Conservation (phyloP, 2,888 invertebrate species). For the Atherix ibis region DNA sequence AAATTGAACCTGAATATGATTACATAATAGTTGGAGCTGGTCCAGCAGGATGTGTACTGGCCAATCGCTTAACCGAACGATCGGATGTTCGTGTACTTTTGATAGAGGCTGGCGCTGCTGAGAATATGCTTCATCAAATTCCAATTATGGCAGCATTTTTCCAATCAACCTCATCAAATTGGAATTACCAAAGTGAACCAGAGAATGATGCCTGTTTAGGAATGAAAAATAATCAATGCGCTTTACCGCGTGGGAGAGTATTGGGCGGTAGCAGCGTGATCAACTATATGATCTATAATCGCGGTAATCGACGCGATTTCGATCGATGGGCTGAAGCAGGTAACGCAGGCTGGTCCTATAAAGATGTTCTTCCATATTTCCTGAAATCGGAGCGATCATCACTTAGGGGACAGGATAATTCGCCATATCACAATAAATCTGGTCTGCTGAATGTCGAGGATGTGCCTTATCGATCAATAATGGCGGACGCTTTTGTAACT, state of each 20-base stretch:
- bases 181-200: slow-evolving; percentile 48
- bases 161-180: slow-evolving; percentile 36
- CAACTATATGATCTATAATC: slow-evolving; percentile 49
- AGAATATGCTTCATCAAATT: slow-evolving; percentile 19
- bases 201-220: slow-evolving; percentile 42
- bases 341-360: slow-evolving; percentile 52
- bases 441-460: slow-evolving; percentile 45
- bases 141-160: slow-evolving; percentile 15
- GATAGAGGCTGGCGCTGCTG: slow-evolving; percentile 31
- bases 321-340: slow-evolving; percentile 47
- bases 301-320: slow-evolving; percentile 52
- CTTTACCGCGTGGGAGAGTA: slow-evolving; percentile 37
- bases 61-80: slow-evolving; percentile 20
- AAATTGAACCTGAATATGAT: slow-evolving; percentile 55
- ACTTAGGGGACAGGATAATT: slow-evolving; percentile 33
- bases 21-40: slow-evolving; percentile 68
- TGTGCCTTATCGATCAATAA: slow-evolving; percentile 35
- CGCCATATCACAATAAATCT: slow-evolving; percentile 37
- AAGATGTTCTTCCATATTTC: slow-evolving; percentile 40
- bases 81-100: slow-evolving; percentile 29
- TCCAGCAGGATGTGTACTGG: slow-evolving; percentile 45
- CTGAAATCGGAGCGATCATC: slow-evolving; percentile 39
- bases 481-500: slow-evolving; percentile 37
- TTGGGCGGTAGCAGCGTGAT: slow-evolving; percentile 39
- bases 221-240: slow-evolving; percentile 22